Evolutionary conservation across 1,140 invertebrate genomes (phyloP).

Genomic region (Caenorhabditis inopinata): DNA sequence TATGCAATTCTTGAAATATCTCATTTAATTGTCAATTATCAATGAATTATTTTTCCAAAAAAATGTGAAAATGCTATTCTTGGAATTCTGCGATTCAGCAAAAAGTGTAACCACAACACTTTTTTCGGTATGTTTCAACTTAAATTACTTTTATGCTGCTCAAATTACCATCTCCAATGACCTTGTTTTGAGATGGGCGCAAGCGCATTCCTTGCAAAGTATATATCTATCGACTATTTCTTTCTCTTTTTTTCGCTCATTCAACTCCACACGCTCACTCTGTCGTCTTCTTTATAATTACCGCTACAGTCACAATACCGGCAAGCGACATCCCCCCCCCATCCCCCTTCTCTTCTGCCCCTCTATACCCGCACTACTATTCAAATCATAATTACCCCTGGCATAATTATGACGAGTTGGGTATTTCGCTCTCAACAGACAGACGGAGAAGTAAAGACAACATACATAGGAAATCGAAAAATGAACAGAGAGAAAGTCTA

Average conservation of each 20-base stretch:
- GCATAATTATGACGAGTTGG: conserved; percentile 24
- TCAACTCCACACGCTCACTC: neutral
- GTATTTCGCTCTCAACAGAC: too few species aligned
- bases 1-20: too few species aligned
- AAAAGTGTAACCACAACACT: too few species aligned
- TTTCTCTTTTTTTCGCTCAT: neutral
- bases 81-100: too few species aligned
- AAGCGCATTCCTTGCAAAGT: neutral
- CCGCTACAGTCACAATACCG: conserved; percentile 9
- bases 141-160: neutral
- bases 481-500: too few species aligned
- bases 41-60: too few species aligned
- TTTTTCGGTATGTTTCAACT: neutral
- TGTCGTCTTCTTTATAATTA: conserved; percentile 11
- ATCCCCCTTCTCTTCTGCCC: too few species aligned
- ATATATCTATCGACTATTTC: neutral
- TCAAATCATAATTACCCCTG: conserved; percentile 12
- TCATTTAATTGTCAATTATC: too few species aligned
- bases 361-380: neutral
- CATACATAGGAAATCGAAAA: too few species aligned
- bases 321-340: neutral
- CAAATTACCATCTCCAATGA: neutral
- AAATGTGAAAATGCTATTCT: too few species aligned
- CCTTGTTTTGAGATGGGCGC: neutral
- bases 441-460: too few species aligned